phyloP scores from a whole-genome alignment of 35 echinoderm and acorn worm genomes.

The Nesometra sesokonis region DNA sequence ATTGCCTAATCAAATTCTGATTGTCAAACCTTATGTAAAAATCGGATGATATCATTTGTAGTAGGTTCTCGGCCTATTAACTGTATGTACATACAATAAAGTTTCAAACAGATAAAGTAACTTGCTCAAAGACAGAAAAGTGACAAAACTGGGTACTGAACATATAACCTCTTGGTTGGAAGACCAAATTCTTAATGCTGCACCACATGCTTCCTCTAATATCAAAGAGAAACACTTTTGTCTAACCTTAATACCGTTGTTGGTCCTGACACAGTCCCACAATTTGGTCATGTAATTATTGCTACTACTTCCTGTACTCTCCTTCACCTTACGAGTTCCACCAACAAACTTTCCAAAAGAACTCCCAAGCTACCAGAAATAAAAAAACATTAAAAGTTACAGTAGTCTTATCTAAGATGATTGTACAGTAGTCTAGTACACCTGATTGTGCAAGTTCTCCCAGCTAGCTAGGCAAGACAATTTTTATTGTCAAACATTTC shows the following conservation, averaged over 20 bases:
- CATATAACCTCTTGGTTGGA: not conserved
- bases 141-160: too few species aligned
- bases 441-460: not conserved
- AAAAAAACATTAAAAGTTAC: not conserved
- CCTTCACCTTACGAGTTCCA: conserved; percentile 36
- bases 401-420: too few species aligned
- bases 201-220: not conserved
- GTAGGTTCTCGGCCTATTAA: too few species aligned
- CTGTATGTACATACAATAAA: not conserved
- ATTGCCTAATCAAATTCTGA: too few species aligned
- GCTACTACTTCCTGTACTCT: conserved; percentile 23
- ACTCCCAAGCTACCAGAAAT: conserved; percentile 62
- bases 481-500: too few species aligned
- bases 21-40: too few species aligned
- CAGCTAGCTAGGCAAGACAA: too few species aligned
- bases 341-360: conserved; percentile 57
- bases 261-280: conserved; percentile 79
- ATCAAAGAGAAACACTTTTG: not conserved
- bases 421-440: too few species aligned
- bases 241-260: conserved; percentile 95
- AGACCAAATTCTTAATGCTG: too few species aligned
- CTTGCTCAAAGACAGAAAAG: not conserved
- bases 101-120: not conserved
- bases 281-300: conserved; percentile 70
- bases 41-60: too few species aligned